Percentiles rank a stretch among this genome's conserved stretches.
phyloP scores from a whole-genome alignment of 2,888 invertebrate genomes.

The Apocheima hispidaria region DNA sequence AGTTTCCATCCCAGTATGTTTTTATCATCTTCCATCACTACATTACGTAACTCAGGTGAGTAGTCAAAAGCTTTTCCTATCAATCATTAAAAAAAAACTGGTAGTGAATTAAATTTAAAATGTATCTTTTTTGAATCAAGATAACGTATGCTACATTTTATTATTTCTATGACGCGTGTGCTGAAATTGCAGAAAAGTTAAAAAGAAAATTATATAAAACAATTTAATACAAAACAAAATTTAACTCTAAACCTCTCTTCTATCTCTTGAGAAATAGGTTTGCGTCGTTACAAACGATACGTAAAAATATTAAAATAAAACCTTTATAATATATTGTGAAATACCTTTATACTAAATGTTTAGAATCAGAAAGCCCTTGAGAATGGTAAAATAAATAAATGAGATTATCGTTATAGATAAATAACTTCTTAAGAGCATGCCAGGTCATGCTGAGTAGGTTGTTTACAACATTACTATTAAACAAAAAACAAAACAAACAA shows the following conservation, averaged over 20 bases:
- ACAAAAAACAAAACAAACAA: too few relatives aligned
- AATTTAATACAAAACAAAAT: constrained; percentile 22
- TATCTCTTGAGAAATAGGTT: constrained; percentile 20
- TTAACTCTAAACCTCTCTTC: constrained; percentile 18
- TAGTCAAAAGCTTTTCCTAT: too few relatives aligned
- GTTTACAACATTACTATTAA: too few relatives aligned
- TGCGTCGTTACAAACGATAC: constrained; percentile 30
- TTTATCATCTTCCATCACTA: too few relatives aligned
- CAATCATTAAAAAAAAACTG: too few relatives aligned
- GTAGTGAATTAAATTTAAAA: too few relatives aligned
- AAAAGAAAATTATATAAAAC: constrained; percentile 7
- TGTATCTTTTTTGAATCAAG: too few relatives aligned
- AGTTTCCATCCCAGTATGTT: too few relatives aligned
- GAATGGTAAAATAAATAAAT: not conserved
- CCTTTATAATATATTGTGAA: constrained; percentile 9
- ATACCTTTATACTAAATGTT: not conserved
- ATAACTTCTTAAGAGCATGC: too few relatives aligned
- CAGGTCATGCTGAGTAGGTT: too few relatives aligned
- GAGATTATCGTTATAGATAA: too few relatives aligned
- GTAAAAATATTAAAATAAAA: constrained; percentile 14
- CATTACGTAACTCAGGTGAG: too few relatives aligned
- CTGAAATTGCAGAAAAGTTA: not conserved
- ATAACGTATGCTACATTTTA: not conserved
- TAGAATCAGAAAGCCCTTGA: not conserved
- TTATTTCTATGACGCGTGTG: not conserved